Conservation (phyloP, 2,888 invertebrate genomes). For the Drosophila flavopinicola region DNA sequence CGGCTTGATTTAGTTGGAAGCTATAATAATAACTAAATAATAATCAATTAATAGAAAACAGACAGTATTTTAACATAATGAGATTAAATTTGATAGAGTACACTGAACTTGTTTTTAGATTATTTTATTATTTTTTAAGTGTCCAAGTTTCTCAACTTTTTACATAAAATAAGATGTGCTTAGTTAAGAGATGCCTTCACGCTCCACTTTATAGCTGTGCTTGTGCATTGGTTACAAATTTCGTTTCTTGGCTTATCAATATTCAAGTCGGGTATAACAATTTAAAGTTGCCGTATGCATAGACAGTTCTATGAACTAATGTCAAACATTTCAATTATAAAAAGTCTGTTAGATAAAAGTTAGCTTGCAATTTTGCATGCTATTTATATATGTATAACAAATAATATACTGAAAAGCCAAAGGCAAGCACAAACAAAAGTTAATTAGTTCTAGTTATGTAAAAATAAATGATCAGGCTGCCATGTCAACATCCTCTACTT, state of each 20-base stretch:
- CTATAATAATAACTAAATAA: too few relatives aligned
- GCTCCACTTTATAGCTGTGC: conserved; percentile 34
- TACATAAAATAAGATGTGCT: background rate
- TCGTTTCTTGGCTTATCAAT: conserved; percentile 38
- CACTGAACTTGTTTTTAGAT: too few relatives aligned
- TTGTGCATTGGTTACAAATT: conserved; percentile 2
- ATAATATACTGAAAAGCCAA: too few relatives aligned
- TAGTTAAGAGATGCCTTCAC: conserved; percentile 29
- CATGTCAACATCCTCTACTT: too few relatives aligned
- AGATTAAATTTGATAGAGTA: background rate
- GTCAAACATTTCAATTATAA: background rate
- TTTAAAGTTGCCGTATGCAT: background rate
- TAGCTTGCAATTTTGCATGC: background rate
- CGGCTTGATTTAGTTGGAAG: too few relatives aligned
- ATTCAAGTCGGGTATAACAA: conserved; percentile 25
- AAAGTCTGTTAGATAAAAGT: too few relatives aligned
- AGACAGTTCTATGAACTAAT: conserved; percentile 26
- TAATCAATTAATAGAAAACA: conserved; percentile 16
- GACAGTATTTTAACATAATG: background rate
- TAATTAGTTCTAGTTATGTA: too few relatives aligned
- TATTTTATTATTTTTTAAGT: background rate
- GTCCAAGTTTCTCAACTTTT: background rate
- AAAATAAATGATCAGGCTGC: too few relatives aligned
- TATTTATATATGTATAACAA: too few relatives aligned
- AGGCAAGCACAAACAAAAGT: too few relatives aligned